These are phyloP conservation scores for Chaetura pelagica DNA, from an alignment of 2,113 vertebrate species.

Conservation along the genomic window DNA sequence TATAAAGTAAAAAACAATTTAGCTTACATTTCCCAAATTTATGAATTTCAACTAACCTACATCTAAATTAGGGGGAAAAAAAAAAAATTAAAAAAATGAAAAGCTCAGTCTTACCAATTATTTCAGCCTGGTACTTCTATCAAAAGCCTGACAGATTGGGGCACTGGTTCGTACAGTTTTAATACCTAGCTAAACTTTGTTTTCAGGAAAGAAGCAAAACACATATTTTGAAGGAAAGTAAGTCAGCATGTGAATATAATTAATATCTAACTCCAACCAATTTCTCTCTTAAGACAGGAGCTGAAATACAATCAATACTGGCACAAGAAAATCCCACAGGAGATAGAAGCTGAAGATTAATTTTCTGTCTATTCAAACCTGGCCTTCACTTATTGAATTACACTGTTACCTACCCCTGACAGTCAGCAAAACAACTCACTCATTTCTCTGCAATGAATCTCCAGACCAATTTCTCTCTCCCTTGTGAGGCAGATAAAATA, in stretches of 20 bases:
- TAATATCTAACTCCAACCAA: slow-evolving; percentile 66
- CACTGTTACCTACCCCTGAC: slow-evolving; percentile 23
- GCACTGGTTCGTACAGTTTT: neutral
- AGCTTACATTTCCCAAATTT: neutral
- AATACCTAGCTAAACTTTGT: neutral
- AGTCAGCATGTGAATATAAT: slow-evolving; percentile 58
- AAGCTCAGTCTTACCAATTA: neutral
- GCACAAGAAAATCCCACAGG: slow-evolving; percentile 53
- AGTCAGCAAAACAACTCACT: slow-evolving; percentile 57
- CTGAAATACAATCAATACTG: slow-evolving; percentile 71
- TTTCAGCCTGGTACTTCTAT: neutral
- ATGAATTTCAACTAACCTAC: neutral
- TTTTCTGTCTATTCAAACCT: slow-evolving; percentile 71
- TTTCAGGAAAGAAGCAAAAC: neutral
- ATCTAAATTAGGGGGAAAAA: neutral
- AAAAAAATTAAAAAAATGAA: neutral
- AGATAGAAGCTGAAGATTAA: slow-evolving; percentile 66
- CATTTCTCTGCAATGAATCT: slow-evolving; percentile 42
- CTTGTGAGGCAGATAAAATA: neutral
- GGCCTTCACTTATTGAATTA: slow-evolving; percentile 59
- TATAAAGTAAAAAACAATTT: neutral
- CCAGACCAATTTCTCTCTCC: neutral
- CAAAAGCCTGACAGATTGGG: neutral
- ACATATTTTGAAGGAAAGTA: slow-evolving; percentile 39
- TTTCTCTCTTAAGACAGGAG: slow-evolving; percentile 47